Percentiles rank a stretch among this genome's conserved stretches.
These are phyloP conservation scores for Calidris pygmaea DNA, from an alignment of 2,113 vertebrate species.

Conservation along the genomic window DNA sequence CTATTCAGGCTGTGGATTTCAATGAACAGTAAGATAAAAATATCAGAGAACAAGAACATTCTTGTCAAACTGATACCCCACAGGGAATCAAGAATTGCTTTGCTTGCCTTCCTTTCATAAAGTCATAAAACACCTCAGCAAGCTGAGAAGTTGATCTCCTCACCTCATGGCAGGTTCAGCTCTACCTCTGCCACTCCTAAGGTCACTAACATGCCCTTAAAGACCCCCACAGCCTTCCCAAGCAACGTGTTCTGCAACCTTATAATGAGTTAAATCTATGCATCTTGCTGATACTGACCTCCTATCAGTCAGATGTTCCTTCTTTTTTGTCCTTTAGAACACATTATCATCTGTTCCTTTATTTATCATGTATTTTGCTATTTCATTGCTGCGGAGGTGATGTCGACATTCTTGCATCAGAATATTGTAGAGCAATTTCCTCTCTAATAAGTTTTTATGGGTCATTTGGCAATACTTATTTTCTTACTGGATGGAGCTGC, in stretches of 20 bases:
- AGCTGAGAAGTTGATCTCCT: background rate
- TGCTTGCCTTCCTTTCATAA: background rate
- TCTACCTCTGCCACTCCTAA: background rate
- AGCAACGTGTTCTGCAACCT: background rate
- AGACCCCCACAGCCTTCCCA: background rate
- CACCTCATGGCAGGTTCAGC: background rate
- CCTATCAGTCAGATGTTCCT: background rate
- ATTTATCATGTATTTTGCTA: background rate
- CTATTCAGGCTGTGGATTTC: background rate
- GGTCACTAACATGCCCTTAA: background rate
- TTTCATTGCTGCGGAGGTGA: background rate
- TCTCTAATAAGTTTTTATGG: background rate
- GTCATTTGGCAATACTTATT: background rate
- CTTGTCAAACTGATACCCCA: background rate
- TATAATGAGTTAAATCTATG: background rate
- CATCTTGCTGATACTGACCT: background rate
- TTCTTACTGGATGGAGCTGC: background rate
- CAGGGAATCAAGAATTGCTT: background rate
- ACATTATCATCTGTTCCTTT: background rate
- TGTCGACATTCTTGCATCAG: background rate
- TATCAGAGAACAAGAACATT: background rate
- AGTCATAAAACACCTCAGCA: background rate
- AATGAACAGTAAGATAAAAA: background rate
- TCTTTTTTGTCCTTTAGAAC: background rate
- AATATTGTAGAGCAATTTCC: background rate